These are phyloP conservation scores for Geotrypetes seraphini DNA, from an alignment of 2,797 vertebrate genomes.

Conservation along the genomic window DNA sequence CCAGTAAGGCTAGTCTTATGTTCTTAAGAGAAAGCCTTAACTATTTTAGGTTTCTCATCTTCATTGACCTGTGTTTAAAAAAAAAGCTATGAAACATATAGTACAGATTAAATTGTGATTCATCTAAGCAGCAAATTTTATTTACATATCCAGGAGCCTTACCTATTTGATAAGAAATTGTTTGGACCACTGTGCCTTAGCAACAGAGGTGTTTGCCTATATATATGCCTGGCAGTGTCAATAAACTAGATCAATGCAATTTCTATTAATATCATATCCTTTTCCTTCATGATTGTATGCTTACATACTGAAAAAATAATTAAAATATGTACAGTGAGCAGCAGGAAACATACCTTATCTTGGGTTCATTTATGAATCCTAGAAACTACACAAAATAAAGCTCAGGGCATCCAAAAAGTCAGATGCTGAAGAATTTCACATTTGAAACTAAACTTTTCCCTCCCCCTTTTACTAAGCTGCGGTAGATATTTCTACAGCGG, in stretches of 20 bases:
- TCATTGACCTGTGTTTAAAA: neutral
- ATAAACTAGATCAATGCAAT: conserved; percentile 29
- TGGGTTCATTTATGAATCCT: conserved; percentile 34
- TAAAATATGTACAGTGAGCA: conserved; percentile 7
- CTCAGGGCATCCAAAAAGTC: neutral
- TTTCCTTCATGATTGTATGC: conserved; percentile 30
- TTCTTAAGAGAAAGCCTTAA: no score
- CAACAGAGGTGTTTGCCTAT: conserved; percentile 4
- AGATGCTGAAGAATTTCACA: neutral
- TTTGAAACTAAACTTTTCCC: no score
- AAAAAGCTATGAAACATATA: no score
- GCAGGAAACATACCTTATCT: conserved; percentile 26
- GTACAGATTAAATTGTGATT: neutral
- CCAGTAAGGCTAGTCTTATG: no score
- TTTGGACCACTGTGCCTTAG: conserved; percentile 5
- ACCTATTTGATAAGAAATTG: neutral
- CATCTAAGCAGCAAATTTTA: neutral
- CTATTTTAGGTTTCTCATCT: no score
- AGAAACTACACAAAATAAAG: conserved; percentile 7
- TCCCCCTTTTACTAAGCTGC: no score
- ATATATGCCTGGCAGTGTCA: conserved; percentile 9
- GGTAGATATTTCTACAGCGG: no score
- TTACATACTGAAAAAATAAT: conserved; percentile 27
- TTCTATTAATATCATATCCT: conserved; percentile 45
- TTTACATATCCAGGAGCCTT: neutral